These are phyloP conservation scores for Ganaspis brasiliensis DNA, from an alignment of 2,888 invertebrate species.

Conservation along the genomic window DNA sequence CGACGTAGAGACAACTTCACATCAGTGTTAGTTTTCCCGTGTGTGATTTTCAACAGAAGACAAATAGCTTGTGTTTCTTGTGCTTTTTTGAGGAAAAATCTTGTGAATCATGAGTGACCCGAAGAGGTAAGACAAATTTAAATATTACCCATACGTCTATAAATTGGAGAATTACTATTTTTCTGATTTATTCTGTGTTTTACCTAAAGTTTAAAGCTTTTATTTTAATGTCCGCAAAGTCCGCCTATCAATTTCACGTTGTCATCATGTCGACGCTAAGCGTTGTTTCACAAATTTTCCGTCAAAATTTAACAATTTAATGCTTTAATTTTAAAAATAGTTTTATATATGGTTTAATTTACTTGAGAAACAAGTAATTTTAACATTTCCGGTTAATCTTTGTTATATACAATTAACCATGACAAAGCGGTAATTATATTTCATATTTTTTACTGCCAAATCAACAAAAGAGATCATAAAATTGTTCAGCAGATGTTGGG, in stretches of 20 bases:
- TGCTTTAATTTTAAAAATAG: slow-evolving; percentile 47
- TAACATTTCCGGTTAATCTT: not conserved
- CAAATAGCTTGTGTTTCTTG: slow-evolving; percentile 56
- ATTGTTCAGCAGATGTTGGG: not conserved
- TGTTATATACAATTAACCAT: slow-evolving; percentile 57
- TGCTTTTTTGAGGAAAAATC: slow-evolving; percentile 60
- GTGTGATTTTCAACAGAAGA: slow-evolving; percentile 41
- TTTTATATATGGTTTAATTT: not conserved
- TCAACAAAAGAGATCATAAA: slow-evolving; percentile 9
- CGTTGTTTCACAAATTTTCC: slow-evolving; percentile 61
- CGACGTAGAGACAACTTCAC: not conserved
- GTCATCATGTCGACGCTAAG: slow-evolving; percentile 80
- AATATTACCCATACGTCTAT: slow-evolving; percentile 39
- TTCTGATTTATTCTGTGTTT: not conserved
- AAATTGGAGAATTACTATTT: not conserved
- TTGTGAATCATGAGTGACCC: slow-evolving; percentile 74
- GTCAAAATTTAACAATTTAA: slow-evolving; percentile 41
- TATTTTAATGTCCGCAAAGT: slow-evolving; percentile 61
- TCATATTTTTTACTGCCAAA: slow-evolving; percentile 61
- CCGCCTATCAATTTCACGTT: slow-evolving; percentile 79
- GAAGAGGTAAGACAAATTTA: slow-evolving; percentile 71
- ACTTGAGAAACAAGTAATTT: not conserved
- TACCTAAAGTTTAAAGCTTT: not conserved
- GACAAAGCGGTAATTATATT: slow-evolving; percentile 64
- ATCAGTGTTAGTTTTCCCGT: slow-evolving; percentile 24